Conservation (phyloP, 1,140 invertebrate genomes). For the Heliconius melpomene region DNA sequence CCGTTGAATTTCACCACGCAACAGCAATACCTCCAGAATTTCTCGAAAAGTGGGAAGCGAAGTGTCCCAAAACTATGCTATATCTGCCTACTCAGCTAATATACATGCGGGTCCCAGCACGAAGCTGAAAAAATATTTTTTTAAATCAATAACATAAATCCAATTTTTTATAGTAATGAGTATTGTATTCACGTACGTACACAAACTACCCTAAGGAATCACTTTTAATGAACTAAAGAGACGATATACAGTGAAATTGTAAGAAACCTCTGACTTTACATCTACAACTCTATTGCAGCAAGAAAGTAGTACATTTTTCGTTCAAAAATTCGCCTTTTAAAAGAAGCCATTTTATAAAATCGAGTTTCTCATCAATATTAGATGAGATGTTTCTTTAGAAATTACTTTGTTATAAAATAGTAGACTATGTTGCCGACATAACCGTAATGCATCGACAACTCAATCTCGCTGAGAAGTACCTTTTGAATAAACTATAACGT, state of each 20-base stretch:
- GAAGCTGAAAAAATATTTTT: too few relatives aligned
- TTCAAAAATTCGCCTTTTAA: slow-evolving; percentile 2
- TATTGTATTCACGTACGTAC: too few relatives aligned
- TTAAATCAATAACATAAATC: too few relatives aligned
- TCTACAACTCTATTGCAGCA: not conserved
- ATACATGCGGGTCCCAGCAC: too few relatives aligned
- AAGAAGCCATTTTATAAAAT: slow-evolving; percentile 8
- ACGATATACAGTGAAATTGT: not conserved
- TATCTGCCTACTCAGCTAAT: too few relatives aligned
- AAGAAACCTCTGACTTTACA: not conserved
- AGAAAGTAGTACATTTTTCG: not conserved
- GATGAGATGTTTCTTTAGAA: slow-evolving; percentile 13
- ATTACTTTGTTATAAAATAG: slow-evolving; percentile 9
- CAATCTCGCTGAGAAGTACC: not conserved
- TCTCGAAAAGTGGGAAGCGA: too few relatives aligned
- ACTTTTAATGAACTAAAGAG: not conserved
- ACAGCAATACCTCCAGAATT: too few relatives aligned
- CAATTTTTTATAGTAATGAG: too few relatives aligned
- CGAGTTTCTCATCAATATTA: slow-evolving; percentile 11
- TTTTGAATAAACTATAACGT: not conserved
- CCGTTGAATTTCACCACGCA: too few relatives aligned
- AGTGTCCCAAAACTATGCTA: too few relatives aligned
- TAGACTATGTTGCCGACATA: slow-evolving; percentile 8
- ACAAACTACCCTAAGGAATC: too few relatives aligned
- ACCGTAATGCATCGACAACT: slow-evolving; percentile 15